Evolutionary conservation across 1,140 invertebrate genomes (phyloP), one percentile per base, ranked within the genome.

Genomic region (Cotesia chilonis): DNA sequence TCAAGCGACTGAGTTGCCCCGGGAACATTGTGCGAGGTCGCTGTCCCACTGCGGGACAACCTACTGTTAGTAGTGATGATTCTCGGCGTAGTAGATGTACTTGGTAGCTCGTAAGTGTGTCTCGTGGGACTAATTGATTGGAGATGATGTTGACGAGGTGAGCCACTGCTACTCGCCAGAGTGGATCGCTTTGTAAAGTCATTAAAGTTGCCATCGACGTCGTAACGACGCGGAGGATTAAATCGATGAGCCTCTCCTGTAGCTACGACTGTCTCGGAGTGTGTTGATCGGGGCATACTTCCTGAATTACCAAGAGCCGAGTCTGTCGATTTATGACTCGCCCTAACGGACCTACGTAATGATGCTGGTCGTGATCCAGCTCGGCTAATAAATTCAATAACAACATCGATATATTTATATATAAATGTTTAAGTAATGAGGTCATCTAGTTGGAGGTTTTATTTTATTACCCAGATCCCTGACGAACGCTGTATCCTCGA

Each of bases 291-390:
- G 82, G 68, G 89, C 84, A 82, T 89, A 81, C 80, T 84, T 72
- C 89, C 89, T 10, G 88, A 88, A 71, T 88, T 79, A 7, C 84
- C 88, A 52, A 89, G 79, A 7, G 88, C 89, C 72, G 85, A 81
- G 76, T 93, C 91, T 0, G 89, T 90, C 3, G 94, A 94, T 72
- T 91, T 88, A 64, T 93, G 91, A 3, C 91, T 93, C 37, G 88
- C 88, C 59, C 93, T 88, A 41, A 91, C 89, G 4, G 93, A 93
- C 75, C 91, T 87, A 76, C 90, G 88, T 76, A 89, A 88, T 4
- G 90, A 91, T 38, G 88, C 41, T 41, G 76, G 88, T 73, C 86
- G 83, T 38, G 82, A 81, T 52, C 76, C 80, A 72, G 83, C 86
- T 77, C 87, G 80, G 47, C 83, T 85, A 73, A 71, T 59, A 20